phyloP scores from a whole-genome alignment of 1,140 invertebrate species.

The Drosophila sulfurigaster region DNA sequence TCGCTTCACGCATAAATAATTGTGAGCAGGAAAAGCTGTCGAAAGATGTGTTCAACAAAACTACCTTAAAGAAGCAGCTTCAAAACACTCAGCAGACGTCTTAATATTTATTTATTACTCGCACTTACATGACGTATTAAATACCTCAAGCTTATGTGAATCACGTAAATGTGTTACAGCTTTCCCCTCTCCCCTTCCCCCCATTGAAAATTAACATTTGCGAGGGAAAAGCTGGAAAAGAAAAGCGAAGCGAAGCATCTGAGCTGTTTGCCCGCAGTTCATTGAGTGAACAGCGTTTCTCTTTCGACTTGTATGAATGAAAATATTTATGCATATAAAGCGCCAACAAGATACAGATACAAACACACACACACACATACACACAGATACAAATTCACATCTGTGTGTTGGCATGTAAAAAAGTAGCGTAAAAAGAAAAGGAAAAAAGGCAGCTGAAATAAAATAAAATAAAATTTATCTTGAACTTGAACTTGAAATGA shows the following conservation, averaged over 20 bases:
- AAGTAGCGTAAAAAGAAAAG: constrained; percentile 68
- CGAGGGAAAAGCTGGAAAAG: constrained; percentile 1
- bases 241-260: constrained; percentile 2
- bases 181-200: neutral
- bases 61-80: neutral
- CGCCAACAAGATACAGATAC: constrained; percentile 46
- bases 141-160: constrained; percentile 3
- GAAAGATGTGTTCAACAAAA: too few relatives aligned
- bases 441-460: constrained; percentile 60
- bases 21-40: too few relatives aligned
- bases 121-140: neutral
- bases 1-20: too few relatives aligned
- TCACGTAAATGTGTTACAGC: constrained; percentile 8
- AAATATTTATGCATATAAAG: constrained; percentile 79
- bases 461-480: constrained; percentile 83
- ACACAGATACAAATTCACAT: constrained; percentile 27
- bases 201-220: constrained; percentile 2
- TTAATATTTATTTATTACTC: neutral
- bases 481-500: constrained; percentile 83
- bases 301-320: constrained; percentile 56
- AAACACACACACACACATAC: constrained; percentile 42
- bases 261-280: constrained; percentile 19
- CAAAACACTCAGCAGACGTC: neutral
- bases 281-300: constrained; percentile 24
- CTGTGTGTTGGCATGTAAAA: constrained; percentile 71